A percentile compares a stretch with the other conserved stretches of the same genome.
Evolutionary conservation across 1,140 invertebrate genomes (phyloP).

Genomic region (Apis laboriosa): DNA sequence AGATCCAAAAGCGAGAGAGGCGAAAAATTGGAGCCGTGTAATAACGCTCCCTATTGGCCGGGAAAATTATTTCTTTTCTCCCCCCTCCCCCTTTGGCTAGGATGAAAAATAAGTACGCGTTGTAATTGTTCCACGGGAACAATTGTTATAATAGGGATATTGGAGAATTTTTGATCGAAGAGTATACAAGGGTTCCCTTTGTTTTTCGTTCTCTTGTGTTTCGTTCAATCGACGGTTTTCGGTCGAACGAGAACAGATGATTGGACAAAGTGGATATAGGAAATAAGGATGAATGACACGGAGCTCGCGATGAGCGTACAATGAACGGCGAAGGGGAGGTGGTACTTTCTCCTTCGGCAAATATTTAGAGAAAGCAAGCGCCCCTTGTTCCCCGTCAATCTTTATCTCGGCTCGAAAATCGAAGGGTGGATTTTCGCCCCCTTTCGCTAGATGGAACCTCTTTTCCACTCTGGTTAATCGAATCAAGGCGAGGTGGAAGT

Average conservation of each 20-base stretch:
- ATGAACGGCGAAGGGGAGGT: not conserved
- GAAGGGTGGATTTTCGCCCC: not conserved
- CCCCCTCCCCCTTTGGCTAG: no score
- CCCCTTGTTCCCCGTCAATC: slow-evolving; percentile 47
- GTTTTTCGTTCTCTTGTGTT: not conserved
- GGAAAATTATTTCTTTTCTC: slow-evolving; percentile 9
- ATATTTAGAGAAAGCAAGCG: slow-evolving; percentile 31
- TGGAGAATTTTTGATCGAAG: no score
- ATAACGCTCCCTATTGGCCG: slow-evolving; percentile 23
- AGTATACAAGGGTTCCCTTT: not conserved
- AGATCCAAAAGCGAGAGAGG: not conserved
- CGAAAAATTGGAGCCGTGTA: slow-evolving; percentile 34
- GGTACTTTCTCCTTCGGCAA: not conserved
- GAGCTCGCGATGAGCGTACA: not conserved
- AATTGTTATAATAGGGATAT: no score
- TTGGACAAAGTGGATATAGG: not conserved
- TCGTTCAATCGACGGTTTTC: no score
- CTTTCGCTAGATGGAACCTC: slow-evolving; percentile 19
- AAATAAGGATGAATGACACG: slow-evolving; percentile 31
- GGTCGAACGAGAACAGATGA: not conserved
- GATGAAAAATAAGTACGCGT: no score
- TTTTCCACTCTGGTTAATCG: slow-evolving; percentile 9
- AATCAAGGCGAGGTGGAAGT: not conserved
- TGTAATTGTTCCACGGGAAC: no score
- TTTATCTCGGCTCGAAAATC: slow-evolving; percentile 12